Percentiles rank a stretch among this genome's conserved stretches.
phyloP scores from a whole-genome alignment of 2,797 vertebrate species.

The Cyclura pinguis region DNA sequence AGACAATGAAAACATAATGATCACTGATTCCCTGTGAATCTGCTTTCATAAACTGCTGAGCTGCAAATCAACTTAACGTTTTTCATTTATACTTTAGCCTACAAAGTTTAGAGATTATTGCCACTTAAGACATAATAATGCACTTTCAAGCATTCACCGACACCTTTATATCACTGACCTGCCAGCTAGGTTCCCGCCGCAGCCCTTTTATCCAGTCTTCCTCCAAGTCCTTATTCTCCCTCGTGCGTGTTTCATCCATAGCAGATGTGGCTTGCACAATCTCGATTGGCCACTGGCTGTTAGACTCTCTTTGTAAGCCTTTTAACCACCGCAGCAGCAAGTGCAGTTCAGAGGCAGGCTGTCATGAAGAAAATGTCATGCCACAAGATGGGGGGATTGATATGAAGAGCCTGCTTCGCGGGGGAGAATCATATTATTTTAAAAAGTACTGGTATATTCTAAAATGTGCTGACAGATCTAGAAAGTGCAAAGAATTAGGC shows the following conservation, averaged over 20 bases:
- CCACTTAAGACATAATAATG: conserved; percentile 43
- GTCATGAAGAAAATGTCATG: conserved; percentile 88
- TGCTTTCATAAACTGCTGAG: conserved; percentile 52
- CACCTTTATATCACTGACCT: conserved; percentile 84
- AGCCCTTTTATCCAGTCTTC: conserved; percentile 88
- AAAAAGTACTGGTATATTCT: conserved; percentile 66
- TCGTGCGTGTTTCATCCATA: conserved; percentile 88
- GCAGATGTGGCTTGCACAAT: conserved; percentile 75
- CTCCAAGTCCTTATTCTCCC: conserved; percentile 83
- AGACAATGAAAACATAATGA: conserved; percentile 69
- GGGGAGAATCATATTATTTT: neutral
- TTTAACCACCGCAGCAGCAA: conserved; percentile 77
- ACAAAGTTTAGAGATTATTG: conserved; percentile 70
- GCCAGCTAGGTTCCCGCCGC: conserved; percentile 81
- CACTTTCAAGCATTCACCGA: conserved; percentile 57
- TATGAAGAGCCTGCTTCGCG: conserved; percentile 75
- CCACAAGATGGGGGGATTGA: conserved; percentile 75
- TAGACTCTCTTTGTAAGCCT: conserved; percentile 76
- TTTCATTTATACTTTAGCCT: conserved; percentile 37
- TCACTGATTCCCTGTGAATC: conserved; percentile 54
- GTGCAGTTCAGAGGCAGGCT: conserved; percentile 83
- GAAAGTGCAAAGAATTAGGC: conserved; percentile 68
- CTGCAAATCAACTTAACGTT: conserved; percentile 56
- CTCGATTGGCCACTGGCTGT: conserved; percentile 75
- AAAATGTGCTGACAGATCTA: conserved; percentile 79